Conservation (phyloP, 1,140 invertebrate genomes). For the Bombus confusus region DNA sequence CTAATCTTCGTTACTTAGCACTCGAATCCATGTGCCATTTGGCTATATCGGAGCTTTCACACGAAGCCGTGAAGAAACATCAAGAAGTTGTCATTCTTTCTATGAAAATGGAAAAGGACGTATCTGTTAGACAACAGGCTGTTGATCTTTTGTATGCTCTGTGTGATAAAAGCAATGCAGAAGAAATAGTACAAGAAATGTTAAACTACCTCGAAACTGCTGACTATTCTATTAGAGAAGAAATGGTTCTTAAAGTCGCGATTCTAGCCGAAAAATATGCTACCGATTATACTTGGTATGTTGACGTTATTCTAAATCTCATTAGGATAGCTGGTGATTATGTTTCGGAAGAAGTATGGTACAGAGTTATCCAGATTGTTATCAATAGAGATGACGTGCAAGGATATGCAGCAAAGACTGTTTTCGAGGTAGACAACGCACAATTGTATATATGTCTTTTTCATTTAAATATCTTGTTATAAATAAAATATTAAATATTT, state of each 20-base stretch:
- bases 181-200: constrained; percentile 99
- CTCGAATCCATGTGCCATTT: constrained; percentile 99
- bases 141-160: constrained; percentile 99
- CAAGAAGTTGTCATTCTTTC: constrained; percentile 99
- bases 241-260: constrained; percentile 99
- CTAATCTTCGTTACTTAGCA: constrained; percentile 98
- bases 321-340: constrained; percentile 99
- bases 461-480: not conserved
- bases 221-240: constrained; percentile 99
- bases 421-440: constrained; percentile 90
- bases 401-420: constrained; percentile 99
- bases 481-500: not conserved
- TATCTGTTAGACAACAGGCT: constrained; percentile 98
- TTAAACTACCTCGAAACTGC: constrained; percentile 99
- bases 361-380: constrained; percentile 99
- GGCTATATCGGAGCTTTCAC: constrained; percentile 99
- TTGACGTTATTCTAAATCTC: constrained; percentile 99
- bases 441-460: not conserved
- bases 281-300: constrained; percentile 99
- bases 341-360: constrained; percentile 99
- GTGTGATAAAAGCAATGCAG: constrained; percentile 99
- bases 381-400: constrained; percentile 99
- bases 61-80: constrained; percentile 99
- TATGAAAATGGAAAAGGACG: constrained; percentile 99
- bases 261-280: constrained; percentile 99